Evolutionary conservation across 1,140 invertebrate genomes (phyloP), one percentile per base, ranked within the genome.

Genomic region (Rhyzopertha dominica): DNA sequence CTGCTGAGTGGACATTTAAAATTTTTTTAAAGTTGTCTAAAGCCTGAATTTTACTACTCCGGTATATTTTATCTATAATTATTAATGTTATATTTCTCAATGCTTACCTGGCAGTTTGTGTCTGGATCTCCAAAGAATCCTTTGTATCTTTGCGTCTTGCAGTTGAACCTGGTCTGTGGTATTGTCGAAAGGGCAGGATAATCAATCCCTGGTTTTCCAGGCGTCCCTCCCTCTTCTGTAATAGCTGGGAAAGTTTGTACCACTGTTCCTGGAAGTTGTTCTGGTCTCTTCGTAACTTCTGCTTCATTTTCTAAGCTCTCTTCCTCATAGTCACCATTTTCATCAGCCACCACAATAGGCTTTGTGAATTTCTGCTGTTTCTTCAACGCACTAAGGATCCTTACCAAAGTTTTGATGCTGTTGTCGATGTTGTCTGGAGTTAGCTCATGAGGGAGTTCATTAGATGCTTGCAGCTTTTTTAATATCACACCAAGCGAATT

Each of bases 51-150:
- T n/a, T n/a, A n/a, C n/a, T n/a, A n/a, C n/a, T n/a, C n/a, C n/a
- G n/a, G n/a, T n/a, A n/a, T n/a, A n/a, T n/a, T n/a, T n/a, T n/a
- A n/a, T n/a, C n/a, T n/a, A n/a, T n/a, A n/a, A n/a, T n/a, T n/a
- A n/a, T n/a, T n/a, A n/a, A n/a, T n/a, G n/a, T n/a, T n/a, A n/a
- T n/a, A n/a, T n/a, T n/a, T n/a, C n/a, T n/a, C n/a, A n/a, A n/a
- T n/a, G 43, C 55, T 67, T 63, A 86, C 84, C 73, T 92, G 87
- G 62, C 88, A 92, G 49, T 81, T 76, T 0, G 88, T 89, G 44
- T 86, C 81, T 1, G 87, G 83, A 69, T 93, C 89, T 5, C 87
- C 89, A 56, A 92, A 93, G 67, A 93, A 92, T 31, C 89, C 88
- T 56, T 91, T 91, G 63, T 91, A 91, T 5, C 87, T 71, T 62